Base-by-base conservation (phyloP, 2,797 vertebrate species). In the Pseudochaenichthys georgianus region DNA sequence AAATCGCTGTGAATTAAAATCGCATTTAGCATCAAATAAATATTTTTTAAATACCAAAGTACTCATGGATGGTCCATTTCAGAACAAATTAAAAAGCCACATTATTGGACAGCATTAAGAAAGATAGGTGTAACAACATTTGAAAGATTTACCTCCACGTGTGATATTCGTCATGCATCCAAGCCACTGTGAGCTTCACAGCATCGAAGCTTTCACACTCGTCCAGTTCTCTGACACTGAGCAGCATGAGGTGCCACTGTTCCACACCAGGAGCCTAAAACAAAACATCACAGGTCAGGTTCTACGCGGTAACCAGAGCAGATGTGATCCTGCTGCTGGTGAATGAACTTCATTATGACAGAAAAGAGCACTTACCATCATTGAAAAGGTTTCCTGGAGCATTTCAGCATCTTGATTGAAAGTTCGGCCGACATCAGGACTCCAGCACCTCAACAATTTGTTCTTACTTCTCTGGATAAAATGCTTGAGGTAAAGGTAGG, bases 361-460 rank as follows among this genome's bases (percentile, higher is more conserved):
- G 9, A 7, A 55, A 41, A 3, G 54, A 48, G 1, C 13, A 0
- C 81, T 90, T 46, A 94, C 93, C 90, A 92, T 54, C 0, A 58
- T 0, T 69, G 63, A 69, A 31, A 93, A 75, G 16, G 3, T 65
- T 0, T 0, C 0, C 34, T 92, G 80, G n/a, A 95, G 81, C 1
- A 45, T 0, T 0, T 59, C 0, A 3, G 87, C 89, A 42, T 95
- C 89, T 0, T 23, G 4, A 19, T 0, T 4, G 4, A 95, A 68
- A 15, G 2, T 57, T 16, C 45, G 2, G 0, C 21, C 75, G 0
- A 93, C 48, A 13, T 90, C 7, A 3, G 2, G 0, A 16, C 17
- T 46, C 93, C 93, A 93, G n/a, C 1, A 34, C 1, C 5, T 85
- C 19, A 9, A 51, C 64, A 95, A 78, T 63, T 45, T 64, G 0